Base-by-base conservation (phyloP, 2,797 vertebrate genomes). In the Amblyopsis hoosieri region DNA sequence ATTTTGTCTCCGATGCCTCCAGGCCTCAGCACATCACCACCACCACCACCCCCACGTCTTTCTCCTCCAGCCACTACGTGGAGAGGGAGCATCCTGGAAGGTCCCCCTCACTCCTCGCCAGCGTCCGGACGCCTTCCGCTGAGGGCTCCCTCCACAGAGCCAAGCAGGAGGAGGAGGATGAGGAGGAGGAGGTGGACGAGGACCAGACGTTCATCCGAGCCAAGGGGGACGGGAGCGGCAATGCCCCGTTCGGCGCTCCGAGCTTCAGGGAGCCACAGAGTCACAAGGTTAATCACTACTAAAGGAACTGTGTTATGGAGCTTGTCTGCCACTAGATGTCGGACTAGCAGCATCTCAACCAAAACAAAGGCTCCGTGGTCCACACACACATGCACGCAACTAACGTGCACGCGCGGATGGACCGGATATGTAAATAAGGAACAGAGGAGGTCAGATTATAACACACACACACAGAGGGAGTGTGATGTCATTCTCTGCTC, bases 121-220 rank as follows among this genome's bases (percentile, higher is more conserved):
- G 62, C 23, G 17, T 87, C 66, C 92, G 89, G 83, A 82, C 67
- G 17, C 31, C 76, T 17, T 23, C 74, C 14, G 77, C 62, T 45
- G 78, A 61, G 3, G 54, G 29, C 60, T 77, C 54, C 48, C 50
- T 69, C 64, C 51, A 64, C 53, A 87, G 66, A 79, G 74, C 78
- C 12, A 95, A 96, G 78, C 90, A 91, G 51, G 94, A 83, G 51
- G 95, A 83, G 86, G 92, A 92, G 54, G 90, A 90, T 45, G 87
- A 79, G 42, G 91, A 94, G 82, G 90, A 74, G 62, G 71, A 69
- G 10, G 56, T 62, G 50, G 55, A 57, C 11, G 45, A 62, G 12
- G 55, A 52, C 11, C 47, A 12, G n/a, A 31, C 46, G 10, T 12
- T 29, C 13, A 19, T 45, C 11, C 14, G 14, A 12, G 23, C 31